A percentile compares a stretch with the other conserved stretches of the same genome.
phyloP scores from a whole-genome alignment of 2,888 invertebrate genomes.

The Aphodius sticticus region DNA sequence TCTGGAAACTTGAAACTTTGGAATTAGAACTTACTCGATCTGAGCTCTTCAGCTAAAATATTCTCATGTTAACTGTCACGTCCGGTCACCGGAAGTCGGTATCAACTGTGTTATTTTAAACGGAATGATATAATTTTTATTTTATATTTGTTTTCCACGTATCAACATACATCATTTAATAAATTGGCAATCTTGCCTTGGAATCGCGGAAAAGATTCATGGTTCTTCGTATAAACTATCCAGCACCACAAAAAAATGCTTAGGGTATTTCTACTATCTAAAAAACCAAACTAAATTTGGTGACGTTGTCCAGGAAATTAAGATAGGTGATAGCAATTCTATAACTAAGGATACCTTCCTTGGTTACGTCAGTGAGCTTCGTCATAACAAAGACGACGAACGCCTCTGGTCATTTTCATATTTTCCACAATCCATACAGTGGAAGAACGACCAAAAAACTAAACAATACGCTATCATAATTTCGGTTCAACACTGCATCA shows the following conservation, averaged over 20 bases:
- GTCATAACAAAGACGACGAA: not conserved
- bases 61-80: too few relatives aligned
- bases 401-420: not conserved
- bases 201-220: not conserved
- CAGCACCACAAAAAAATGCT: not conserved
- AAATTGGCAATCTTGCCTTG: not conserved
- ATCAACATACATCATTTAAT: too few relatives aligned
- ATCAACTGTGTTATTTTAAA: too few relatives aligned
- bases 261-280: not conserved
- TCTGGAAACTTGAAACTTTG: too few relatives aligned
- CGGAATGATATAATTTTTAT: too few relatives aligned
- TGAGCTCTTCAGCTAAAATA: too few relatives aligned
- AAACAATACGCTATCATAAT: not conserved
- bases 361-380: not conserved
- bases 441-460: not conserved
- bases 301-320: not conserved
- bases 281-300: not conserved
- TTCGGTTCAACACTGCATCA: not conserved
- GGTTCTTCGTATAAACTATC: not conserved
- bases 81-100: too few relatives aligned
- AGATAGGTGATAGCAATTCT: not conserved
- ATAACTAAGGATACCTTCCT: not conserved
- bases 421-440: not conserved
- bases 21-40: too few relatives aligned
- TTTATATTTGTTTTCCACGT: too few relatives aligned